phyloP scores from a whole-genome alignment of 2,797 vertebrate species.

The Hozukius guyotensis region DNA sequence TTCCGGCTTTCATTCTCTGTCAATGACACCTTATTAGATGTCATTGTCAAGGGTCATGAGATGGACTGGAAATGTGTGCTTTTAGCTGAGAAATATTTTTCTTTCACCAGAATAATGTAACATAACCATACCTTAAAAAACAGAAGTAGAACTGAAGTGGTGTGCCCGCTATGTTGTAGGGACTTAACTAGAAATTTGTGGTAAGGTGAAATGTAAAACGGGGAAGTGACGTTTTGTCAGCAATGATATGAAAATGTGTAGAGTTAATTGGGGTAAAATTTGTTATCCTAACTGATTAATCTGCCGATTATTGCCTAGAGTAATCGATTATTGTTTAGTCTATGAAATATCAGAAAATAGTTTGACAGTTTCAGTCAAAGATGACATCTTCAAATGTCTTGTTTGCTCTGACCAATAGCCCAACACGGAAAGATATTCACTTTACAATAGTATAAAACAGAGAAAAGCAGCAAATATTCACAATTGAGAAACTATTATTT shows the following conservation, averaged over 20 bases:
- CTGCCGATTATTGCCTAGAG: too few relatives aligned
- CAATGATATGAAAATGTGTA: background rate
- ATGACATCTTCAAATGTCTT: too few relatives aligned
- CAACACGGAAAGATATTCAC: too few relatives aligned
- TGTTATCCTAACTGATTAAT: background rate
- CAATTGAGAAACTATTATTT: background rate
- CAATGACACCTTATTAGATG: background rate
- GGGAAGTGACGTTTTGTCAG: background rate
- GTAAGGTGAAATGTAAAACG: background rate
- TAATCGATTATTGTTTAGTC: too few relatives aligned
- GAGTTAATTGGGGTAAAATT: too few relatives aligned
- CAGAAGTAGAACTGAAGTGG: background rate
- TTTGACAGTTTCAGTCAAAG: too few relatives aligned
- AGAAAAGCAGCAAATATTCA: too few relatives aligned
- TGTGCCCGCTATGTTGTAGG: background rate
- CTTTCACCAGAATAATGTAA: background rate
- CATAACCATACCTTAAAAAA: background rate
- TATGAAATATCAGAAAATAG: too few relatives aligned
- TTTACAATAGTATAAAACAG: too few relatives aligned
- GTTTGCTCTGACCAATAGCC: too few relatives aligned
- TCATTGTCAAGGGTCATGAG: too few relatives aligned
- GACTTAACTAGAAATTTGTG: background rate
- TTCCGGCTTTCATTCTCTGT: background rate
- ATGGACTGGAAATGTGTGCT: background rate
- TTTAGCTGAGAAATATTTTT: background rate